Conservation (phyloP, 2,888 invertebrate species). For the Scrobipalpa atriplicella region DNA sequence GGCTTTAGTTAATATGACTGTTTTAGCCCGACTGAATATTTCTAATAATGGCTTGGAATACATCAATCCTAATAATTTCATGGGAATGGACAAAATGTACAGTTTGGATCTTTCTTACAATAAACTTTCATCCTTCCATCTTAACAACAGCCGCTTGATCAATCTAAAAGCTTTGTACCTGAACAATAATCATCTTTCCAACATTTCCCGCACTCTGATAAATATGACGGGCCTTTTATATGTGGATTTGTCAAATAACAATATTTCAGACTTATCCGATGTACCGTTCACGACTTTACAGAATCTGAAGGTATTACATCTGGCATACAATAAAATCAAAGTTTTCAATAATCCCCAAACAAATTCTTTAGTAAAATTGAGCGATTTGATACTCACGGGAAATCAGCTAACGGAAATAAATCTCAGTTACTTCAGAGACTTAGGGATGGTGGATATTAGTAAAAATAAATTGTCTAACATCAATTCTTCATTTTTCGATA, state of each 20-base stretch:
- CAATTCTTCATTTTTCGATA: slow-evolving; percentile 53
- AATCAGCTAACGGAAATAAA: slow-evolving; percentile 59
- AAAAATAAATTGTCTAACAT: slow-evolving; percentile 54
- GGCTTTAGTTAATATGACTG: slow-evolving; percentile 60
- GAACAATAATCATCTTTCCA: slow-evolving; percentile 56
- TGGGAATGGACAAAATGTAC: slow-evolving; percentile 57
- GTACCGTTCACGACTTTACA: slow-evolving; percentile 45
- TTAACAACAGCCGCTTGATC: slow-evolving; percentile 46
- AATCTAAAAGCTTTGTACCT: slow-evolving; percentile 63
- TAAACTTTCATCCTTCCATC: slow-evolving; percentile 46
- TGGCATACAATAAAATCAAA: slow-evolving; percentile 58
- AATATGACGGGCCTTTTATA: slow-evolving; percentile 49
- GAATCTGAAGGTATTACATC: slow-evolving; percentile 53
- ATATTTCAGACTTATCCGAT: slow-evolving; percentile 45
- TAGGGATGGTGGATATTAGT: slow-evolving; percentile 59
- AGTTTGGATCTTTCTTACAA: slow-evolving; percentile 68
- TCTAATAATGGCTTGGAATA: slow-evolving; percentile 59
- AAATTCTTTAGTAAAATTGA: slow-evolving; percentile 53
- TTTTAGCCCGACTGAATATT: slow-evolving; percentile 61
- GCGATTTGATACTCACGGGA: slow-evolving; percentile 54
- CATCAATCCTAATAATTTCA: slow-evolving; percentile 60
- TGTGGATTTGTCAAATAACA: slow-evolving; percentile 59
- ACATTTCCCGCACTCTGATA: slow-evolving; percentile 47
- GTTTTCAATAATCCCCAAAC: slow-evolving; percentile 57
- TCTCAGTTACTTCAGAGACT: slow-evolving; percentile 55